Conservation (phyloP, 1,140 invertebrate genomes). For the Vollenhovia emeryi region DNA sequence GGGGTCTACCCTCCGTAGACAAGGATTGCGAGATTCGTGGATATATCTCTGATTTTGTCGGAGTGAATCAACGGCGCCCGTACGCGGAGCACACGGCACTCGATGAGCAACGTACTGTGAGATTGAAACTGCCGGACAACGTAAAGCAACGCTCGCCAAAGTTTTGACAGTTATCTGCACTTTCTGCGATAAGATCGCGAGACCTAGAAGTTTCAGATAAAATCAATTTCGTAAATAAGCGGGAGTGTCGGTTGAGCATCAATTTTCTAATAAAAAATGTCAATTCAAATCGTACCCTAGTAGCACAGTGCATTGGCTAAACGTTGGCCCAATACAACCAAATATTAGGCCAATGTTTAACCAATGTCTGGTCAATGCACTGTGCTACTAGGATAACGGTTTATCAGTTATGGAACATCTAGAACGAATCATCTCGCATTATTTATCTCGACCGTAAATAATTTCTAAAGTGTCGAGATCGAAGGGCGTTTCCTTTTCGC, state of each 20-base stretch:
- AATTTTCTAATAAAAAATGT: background rate
- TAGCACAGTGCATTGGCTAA: too few relatives aligned
- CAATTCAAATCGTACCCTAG: background rate
- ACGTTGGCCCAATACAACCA: too few relatives aligned
- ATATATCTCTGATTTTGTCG: conserved; percentile 53
- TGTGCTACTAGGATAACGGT: too few relatives aligned
- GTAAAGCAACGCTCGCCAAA: conserved; percentile 14
- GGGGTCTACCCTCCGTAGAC: conserved; percentile 34
- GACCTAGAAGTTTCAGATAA: background rate
- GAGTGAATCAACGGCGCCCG: conserved; percentile 26
- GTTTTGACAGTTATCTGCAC: conserved; percentile 1
- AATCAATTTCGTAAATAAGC: background rate
- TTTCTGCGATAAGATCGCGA: conserved; percentile 12
- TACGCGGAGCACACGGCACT: conserved; percentile 19
- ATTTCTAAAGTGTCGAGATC: background rate
- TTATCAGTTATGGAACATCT: background rate
- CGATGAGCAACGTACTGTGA: conserved; percentile 43
- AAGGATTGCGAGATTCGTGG: conserved; percentile 47
- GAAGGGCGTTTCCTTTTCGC: background rate
- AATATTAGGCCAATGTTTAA: too few relatives aligned
- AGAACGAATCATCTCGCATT: background rate
- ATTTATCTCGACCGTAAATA: conserved; percentile 1
- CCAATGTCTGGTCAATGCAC: too few relatives aligned
- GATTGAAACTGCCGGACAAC: conserved; percentile 37
- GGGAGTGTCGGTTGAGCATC: background rate